Evolutionary conservation across 2,113 vertebrate species (phyloP).

Genomic region (Patagioenas fasciata): DNA sequence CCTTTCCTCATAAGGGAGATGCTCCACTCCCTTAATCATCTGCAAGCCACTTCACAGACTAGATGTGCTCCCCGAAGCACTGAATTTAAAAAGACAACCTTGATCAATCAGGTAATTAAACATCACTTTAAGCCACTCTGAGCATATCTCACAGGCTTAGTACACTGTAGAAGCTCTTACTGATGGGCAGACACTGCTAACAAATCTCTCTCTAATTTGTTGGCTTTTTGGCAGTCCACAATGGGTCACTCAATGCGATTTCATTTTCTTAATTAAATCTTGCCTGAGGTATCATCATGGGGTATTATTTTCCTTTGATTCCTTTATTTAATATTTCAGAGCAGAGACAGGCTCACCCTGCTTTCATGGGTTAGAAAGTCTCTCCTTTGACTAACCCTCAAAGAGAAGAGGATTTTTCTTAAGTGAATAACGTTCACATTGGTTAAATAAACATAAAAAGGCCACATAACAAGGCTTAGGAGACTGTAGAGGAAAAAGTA

Average conservation of each 20-base stretch:
- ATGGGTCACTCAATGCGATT: constrained; percentile 36
- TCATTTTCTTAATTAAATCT: constrained; percentile 54
- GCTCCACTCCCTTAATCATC: too few relatives aligned
- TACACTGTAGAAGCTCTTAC: neutral
- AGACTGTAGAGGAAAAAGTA: neutral
- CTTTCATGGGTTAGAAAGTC: neutral
- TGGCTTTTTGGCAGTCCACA: constrained; percentile 24
- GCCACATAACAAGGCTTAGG: neutral
- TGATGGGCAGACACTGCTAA: neutral
- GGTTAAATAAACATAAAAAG: neutral
- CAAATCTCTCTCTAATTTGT: neutral
- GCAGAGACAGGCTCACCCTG: neutral
- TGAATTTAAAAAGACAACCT: neutral
- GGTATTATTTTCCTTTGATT: constrained; percentile 36
- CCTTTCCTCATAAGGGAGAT: too few relatives aligned
- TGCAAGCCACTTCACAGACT: neutral
- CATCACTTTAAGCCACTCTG: neutral
- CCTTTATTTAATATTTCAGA: constrained; percentile 42
- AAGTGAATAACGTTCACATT: neutral
- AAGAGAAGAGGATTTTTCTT: neutral
- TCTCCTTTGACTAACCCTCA: neutral
- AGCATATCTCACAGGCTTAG: neutral
- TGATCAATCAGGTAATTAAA: neutral
- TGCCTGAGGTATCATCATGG: constrained; percentile 22
- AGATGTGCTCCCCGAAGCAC: neutral